These are phyloP conservation scores for Rhopalosiphum padi DNA, from an alignment of 1,140 invertebrate genomes.

Conservation along the genomic window DNA sequence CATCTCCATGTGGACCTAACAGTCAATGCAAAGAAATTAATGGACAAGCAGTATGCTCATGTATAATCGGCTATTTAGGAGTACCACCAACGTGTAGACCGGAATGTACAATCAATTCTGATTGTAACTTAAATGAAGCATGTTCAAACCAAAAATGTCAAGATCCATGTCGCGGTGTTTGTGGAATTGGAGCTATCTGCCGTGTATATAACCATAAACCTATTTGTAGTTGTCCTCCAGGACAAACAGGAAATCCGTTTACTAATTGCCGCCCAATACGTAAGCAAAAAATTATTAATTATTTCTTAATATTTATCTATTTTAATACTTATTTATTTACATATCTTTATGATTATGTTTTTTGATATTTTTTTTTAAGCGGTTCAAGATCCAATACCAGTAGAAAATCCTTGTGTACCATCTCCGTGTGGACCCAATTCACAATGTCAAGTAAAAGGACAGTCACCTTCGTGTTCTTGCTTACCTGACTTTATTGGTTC, in stretches of 20 bases:
- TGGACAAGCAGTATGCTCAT: conserved; percentile 73
- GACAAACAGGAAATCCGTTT: conserved; percentile 77
- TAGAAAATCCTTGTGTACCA: conserved; percentile 76
- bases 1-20: conserved; percentile 76
- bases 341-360: not conserved
- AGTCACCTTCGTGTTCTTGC: conserved; percentile 71
- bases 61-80: conserved; percentile 66
- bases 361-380: conserved; percentile 24
- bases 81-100: conserved; percentile 69
- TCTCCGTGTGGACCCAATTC: conserved; percentile 84
- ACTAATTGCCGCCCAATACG: conserved; percentile 69
- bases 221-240: conserved; percentile 71
- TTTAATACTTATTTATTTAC: not conserved
- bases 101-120: conserved; percentile 72
- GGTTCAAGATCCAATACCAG: conserved; percentile 61
- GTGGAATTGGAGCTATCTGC: conserved; percentile 71
- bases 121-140: conserved; percentile 70
- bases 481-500: conserved; percentile 72
- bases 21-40: conserved; percentile 72
- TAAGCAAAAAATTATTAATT: conserved; percentile 65
- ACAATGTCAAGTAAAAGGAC: conserved; percentile 74
- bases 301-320: not conserved
- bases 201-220: conserved; percentile 73
- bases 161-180: conserved; percentile 73
- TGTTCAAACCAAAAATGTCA: conserved; percentile 72